Evolutionary conservation across 2,888 invertebrate genomes (phyloP), one percentile per base, ranked within the genome.

Genomic region (Chymomyza caudatula): DNA sequence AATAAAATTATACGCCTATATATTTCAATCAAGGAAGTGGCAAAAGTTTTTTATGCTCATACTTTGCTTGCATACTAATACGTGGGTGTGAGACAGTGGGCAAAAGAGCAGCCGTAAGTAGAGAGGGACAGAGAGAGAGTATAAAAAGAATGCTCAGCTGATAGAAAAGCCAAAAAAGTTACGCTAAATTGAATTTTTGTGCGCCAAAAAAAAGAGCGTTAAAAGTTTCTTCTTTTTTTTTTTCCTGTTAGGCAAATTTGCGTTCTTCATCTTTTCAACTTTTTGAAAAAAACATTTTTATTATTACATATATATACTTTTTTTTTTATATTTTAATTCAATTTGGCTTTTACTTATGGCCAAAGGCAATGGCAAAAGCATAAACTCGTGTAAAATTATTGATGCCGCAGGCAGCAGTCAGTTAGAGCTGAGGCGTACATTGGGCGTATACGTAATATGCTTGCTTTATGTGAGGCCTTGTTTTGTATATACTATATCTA

Each of bases 111-210:
- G 17, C 58, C 77, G 11, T 37, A 37, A 37, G 29, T 11, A 37
- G 29, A 71, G 68, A 6, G 29, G 11, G 11, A 37, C 2, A 2
- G 29, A 37, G 1, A 6, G 11, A 37, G 2, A 2, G 29, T 11
- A 11, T 3, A 11, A 37, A 11, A 37, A 37, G 11, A 8, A 11
- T 11, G 29, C 29, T 37, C 65, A 67, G 79, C 79, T 76, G 73
- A 84, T 78, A 57, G 69, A 49, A 65, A 67, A 67, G 62, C 47
- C 60, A 78, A 86, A 85, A 78, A 80, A 86, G 80, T 80, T 80
- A 71, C 63, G 71, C 62, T 77, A 80, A 80, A 80, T 80, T 86
- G 79, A 80, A 80, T 80, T 80, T 53, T 59, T 77, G 77, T 78
- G 20, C 51, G 51, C 47, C 71, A 66, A 68, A 71, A 85, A 79